These are phyloP conservation scores for Sanderia malayensis DNA, from an alignment of 30 jellyfish, hydroid and myxozoan genomes.

Conservation along the genomic window DNA sequence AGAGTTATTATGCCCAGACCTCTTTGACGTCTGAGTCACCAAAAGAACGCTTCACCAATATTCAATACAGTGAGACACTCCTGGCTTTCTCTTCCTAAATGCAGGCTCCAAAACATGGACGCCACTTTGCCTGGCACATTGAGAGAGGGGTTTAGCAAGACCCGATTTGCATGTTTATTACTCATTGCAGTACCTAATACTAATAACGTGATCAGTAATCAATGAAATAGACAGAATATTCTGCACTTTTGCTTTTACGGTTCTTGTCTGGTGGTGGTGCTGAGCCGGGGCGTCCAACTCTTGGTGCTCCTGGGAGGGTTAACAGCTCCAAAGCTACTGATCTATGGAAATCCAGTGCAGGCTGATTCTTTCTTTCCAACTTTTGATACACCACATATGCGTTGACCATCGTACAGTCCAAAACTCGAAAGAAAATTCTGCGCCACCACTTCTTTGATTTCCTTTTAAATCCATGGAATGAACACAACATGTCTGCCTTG, in stretches of 20 bases:
- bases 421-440: slow-evolving; percentile 57
- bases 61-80: too few species aligned
- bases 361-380: slow-evolving; percentile 18
- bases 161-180: too few species aligned
- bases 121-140: too few species aligned
- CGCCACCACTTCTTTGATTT: slow-evolving; percentile 82
- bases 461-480: slow-evolving; percentile 64
- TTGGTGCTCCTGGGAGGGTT: slow-evolving; percentile 65
- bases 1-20: too few species aligned
- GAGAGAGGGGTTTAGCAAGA: too few species aligned
- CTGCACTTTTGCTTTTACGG: slow-evolving; percentile 44
- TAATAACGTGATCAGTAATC: too few species aligned
- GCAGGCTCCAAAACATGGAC: too few species aligned
- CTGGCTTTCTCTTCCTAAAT: too few species aligned
- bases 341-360: slow-evolving; percentile 59
- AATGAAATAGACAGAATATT: slow-evolving; percentile 59
- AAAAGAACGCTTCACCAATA: too few species aligned
- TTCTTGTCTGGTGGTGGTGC: slow-evolving; percentile 38
- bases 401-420: slow-evolving; percentile 65
- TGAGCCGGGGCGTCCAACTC: slow-evolving; percentile 70
- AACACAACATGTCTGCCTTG: slow-evolving; percentile 75
- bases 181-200: too few species aligned
- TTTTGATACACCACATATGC: slow-evolving; percentile 70
- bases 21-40: too few species aligned
- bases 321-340: slow-evolving; percentile 67